phyloP scores from a whole-genome alignment of 2,113 vertebrate genomes.

The Acanthisitta chloris region DNA sequence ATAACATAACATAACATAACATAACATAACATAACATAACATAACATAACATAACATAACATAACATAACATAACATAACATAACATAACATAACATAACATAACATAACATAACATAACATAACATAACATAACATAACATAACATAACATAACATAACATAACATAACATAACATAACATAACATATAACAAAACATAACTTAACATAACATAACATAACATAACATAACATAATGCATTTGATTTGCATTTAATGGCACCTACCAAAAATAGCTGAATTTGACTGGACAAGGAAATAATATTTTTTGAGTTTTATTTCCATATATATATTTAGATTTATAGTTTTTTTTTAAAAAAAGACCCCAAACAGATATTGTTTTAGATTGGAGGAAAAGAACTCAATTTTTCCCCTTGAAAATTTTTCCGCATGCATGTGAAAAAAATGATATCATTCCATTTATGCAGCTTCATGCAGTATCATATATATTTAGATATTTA shows the following conservation, averaged over 20 bases:
- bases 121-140: too few species aligned
- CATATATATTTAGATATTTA: neutral
- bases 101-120: neutral
- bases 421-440: neutral
- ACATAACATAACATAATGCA: neutral
- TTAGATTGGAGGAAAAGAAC: neutral
- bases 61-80: neutral
- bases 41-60: neutral
- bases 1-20: too few species aligned
- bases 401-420: neutral
- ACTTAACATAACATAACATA: neutral
- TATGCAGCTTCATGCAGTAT: neutral
- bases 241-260: neutral
- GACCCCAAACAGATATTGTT: fast-evolving
- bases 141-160: too few species aligned
- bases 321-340: neutral
- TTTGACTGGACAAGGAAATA: neutral
- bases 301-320: neutral
- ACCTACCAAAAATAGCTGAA: neutral
- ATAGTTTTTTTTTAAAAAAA: neutral
- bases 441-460: neutral
- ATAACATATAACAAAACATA: too few species aligned
- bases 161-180: neutral
- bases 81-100: neutral
- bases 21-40: too few species aligned